These are phyloP conservation scores for Lasioglossum zephyrum DNA, from an alignment of 2,888 invertebrate species.

Conservation along the genomic window DNA sequence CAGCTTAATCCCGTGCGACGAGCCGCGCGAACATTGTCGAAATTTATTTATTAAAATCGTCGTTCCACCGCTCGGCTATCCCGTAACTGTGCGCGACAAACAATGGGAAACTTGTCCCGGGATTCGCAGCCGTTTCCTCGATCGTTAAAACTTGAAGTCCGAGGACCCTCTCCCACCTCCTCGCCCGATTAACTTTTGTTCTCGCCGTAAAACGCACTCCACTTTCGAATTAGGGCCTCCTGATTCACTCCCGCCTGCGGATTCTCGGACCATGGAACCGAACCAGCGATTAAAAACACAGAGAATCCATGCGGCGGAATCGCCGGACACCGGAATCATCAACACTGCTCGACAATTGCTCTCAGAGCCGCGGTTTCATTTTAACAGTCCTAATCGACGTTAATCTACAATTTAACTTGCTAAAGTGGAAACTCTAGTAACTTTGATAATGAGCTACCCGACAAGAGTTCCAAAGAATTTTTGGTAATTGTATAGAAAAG, in stretches of 20 bases:
- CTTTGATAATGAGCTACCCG: no score
- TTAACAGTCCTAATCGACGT: not conserved
- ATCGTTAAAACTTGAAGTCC: slow-evolving; percentile 72
- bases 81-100: not conserved
- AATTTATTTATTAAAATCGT: slow-evolving; percentile 45
- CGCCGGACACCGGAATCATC: not conserved
- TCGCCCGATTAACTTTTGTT: slow-evolving; percentile 47
- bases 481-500: no score
- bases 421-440: no score
- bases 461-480: not conserved
- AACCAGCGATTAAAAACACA: not conserved
- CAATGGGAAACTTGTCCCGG: not conserved
- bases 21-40: not conserved
- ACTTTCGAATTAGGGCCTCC: slow-evolving; percentile 21
- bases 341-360: not conserved
- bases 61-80: not conserved
- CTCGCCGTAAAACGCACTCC: not conserved
- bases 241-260: not conserved
- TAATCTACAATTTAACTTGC: no score
- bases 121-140: slow-evolving; percentile 51
- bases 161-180: slow-evolving; percentile 41
- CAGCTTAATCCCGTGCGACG: not conserved
- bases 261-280: not conserved
- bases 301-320: not conserved
- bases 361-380: not conserved